Conservation (phyloP, 2,113 vertebrate species). For the Crotophaga sulcirostris region DNA sequence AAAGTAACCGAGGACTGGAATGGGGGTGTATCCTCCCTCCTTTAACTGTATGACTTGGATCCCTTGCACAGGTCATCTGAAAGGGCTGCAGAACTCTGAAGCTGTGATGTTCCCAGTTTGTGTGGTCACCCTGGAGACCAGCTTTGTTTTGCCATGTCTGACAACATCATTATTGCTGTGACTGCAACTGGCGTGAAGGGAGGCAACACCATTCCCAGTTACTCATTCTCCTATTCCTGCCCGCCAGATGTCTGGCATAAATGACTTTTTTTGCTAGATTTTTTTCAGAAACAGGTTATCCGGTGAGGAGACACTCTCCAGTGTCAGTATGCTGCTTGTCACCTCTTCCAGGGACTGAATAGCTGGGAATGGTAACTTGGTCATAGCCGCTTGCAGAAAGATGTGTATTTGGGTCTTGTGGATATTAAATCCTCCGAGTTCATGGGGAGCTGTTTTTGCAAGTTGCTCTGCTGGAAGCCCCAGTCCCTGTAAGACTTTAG, state of each 20-base stretch:
- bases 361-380: neutral
- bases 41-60: neutral
- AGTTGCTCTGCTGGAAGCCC: neutral
- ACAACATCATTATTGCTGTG: neutral
- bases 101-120: neutral
- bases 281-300: neutral
- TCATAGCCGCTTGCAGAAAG: neutral
- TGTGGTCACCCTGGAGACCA: rapidly evolving
- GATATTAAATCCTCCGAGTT: neutral
- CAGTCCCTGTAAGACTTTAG: neutral
- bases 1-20: neutral
- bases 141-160: neutral
- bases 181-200: neutral
- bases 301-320: neutral
- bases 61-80: neutral
- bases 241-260: neutral
- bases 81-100: neutral
- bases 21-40: neutral
- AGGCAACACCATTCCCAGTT: neutral
- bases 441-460: neutral
- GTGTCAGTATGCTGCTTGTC: neutral
- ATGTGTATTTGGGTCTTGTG: neutral
- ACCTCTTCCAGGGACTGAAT: neutral
- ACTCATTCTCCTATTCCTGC: rapidly evolving
- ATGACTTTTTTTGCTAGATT: neutral